phyloP scores from a whole-genome alignment of 2,888 invertebrate species.

The Atherix ibis region DNA sequence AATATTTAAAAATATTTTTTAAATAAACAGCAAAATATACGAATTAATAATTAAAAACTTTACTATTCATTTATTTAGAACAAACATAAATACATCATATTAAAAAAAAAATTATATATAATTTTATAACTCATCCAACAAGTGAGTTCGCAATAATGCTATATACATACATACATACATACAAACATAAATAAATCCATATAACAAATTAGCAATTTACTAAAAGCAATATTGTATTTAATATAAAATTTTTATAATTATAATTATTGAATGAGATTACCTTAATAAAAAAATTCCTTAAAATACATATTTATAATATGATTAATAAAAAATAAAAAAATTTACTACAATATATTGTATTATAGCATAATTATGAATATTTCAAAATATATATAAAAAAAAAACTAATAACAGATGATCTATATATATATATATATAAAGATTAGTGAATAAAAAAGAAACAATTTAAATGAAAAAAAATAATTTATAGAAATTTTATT shows the following conservation, averaged over 20 bases:
- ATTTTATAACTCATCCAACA: too few species aligned
- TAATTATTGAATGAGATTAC: slow-evolving; percentile 3
- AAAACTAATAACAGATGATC: background rate
- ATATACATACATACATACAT: background rate
- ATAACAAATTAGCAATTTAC: slow-evolving; percentile 11
- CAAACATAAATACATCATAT: too few species aligned
- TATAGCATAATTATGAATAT: background rate
- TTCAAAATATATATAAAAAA: background rate
- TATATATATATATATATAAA: slow-evolving; percentile 1
- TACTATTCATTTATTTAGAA: too few species aligned
- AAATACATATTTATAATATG: slow-evolving; percentile 5
- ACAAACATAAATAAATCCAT: background rate
- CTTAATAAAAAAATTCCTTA: slow-evolving; percentile 2
- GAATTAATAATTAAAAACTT: too few species aligned
- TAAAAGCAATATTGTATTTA: slow-evolving; percentile 11
- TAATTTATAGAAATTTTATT: background rate
- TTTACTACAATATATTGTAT: background rate
- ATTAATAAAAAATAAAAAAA: slow-evolving; percentile 3
- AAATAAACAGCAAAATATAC: too few species aligned
- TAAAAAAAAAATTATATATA: too few species aligned
- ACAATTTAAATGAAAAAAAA: background rate
- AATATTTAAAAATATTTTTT: too few species aligned
- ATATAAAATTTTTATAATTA: slow-evolving; percentile 5
- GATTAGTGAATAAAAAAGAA: background rate
- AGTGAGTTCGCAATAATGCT: too few species aligned